Evolutionary conservation across 1,140 invertebrate genomes (phyloP).

Genomic region (Oreohelix idahoensis): DNA sequence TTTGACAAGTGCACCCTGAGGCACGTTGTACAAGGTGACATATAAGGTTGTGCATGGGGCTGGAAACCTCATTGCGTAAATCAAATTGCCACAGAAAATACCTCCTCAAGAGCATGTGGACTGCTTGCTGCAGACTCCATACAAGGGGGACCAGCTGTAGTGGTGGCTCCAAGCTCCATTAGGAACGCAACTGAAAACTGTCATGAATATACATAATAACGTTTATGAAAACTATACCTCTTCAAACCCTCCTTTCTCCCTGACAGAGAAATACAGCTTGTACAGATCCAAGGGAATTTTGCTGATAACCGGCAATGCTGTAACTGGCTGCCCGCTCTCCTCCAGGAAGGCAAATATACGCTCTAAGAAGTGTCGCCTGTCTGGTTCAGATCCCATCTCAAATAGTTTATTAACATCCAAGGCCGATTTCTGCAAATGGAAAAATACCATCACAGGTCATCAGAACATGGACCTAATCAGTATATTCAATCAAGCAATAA

Average conservation of each 20-base stretch:
- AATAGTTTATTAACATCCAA: slow-evolving; percentile 86
- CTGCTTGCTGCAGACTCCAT: no score
- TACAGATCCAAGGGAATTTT: slow-evolving; percentile 98
- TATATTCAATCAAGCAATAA: not conserved
- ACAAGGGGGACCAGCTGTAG: no score
- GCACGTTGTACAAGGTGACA: no score
- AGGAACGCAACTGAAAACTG: no score
- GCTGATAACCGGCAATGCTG: slow-evolving; percentile 93
- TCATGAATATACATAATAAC: no score
- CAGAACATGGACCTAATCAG: not conserved
- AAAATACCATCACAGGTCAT: not conserved
- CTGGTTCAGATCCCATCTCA: slow-evolving; percentile 96
- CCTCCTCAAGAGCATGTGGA: no score
- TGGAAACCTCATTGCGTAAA: no score
- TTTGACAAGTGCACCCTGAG: no score
- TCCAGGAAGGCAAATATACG: slow-evolving; percentile 94
- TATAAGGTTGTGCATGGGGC: no score
- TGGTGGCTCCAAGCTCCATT: no score
- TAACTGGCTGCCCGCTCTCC: slow-evolving; percentile 83
- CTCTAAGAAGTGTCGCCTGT: slow-evolving; percentile 91
- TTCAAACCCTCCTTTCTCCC: slow-evolving; percentile 96
- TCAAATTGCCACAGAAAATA: no score
- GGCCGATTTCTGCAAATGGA: slow-evolving; percentile 74
- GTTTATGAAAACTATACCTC: slow-evolving; percentile 80
- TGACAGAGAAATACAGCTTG: slow-evolving; percentile 93